Percentiles rank a stretch among this genome's conserved stretches.
These are phyloP conservation scores for Hymenopus coronatus DNA, from an alignment of 2,888 invertebrate genomes.

Conservation along the genomic window DNA sequence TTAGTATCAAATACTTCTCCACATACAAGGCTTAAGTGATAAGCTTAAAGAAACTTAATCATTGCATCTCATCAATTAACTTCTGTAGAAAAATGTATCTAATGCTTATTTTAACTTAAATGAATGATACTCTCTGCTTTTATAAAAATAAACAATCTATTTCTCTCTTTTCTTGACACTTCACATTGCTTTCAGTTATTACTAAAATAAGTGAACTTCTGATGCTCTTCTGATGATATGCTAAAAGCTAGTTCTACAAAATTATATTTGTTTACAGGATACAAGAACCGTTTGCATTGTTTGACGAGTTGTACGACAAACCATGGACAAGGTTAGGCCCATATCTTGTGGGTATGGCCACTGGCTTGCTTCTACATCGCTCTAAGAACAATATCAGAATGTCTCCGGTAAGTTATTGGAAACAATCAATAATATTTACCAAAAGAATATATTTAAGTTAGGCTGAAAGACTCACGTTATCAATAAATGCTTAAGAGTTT, in stretches of 20 bases:
- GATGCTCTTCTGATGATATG: too few species aligned
- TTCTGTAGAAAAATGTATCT: too few species aligned
- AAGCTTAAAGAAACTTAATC: too few species aligned
- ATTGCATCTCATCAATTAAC: neutral
- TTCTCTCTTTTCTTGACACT: too few species aligned
- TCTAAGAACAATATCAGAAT: constrained; percentile 63
- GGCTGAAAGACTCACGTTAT: too few species aligned
- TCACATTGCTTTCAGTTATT: too few species aligned
- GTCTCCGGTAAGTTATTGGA: constrained; percentile 44
- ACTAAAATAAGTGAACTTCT: too few species aligned
- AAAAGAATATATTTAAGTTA: neutral
- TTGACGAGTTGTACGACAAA: constrained; percentile 79
- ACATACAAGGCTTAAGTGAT: neutral
- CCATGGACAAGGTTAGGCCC: constrained; percentile 81
- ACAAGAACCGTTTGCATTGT: constrained; percentile 77
- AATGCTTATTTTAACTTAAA: too few species aligned
- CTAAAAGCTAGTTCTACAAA: neutral
- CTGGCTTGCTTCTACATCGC: constrained; percentile 69
- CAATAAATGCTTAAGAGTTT: too few species aligned
- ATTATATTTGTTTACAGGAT: constrained; percentile 49
- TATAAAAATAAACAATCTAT: neutral
- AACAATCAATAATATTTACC: neutral
- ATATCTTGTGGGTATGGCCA: constrained; percentile 73
- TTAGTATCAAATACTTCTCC: neutral
- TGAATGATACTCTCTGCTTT: too few species aligned